Percentiles rank a stretch among this genome's conserved stretches.
These are phyloP conservation scores for Noctua pronuba DNA, from an alignment of 2,888 invertebrate species.

Conservation along the genomic window DNA sequence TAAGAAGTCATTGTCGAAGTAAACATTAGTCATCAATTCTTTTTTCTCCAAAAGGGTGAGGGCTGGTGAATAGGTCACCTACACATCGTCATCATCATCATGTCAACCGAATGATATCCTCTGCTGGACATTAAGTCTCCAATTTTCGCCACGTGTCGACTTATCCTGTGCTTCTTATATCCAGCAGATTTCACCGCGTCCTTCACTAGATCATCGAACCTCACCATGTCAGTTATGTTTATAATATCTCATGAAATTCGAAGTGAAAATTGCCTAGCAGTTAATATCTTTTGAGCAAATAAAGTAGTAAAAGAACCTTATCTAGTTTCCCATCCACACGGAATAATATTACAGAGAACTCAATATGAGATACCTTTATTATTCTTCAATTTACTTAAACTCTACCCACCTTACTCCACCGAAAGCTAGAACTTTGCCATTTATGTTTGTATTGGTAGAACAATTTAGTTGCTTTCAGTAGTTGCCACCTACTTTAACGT, in stretches of 20 bases:
- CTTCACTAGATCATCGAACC: not conserved
- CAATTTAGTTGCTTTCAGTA: constrained; percentile 48
- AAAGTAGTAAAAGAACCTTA: not conserved
- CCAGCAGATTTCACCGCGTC: not conserved
- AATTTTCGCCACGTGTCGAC: not conserved
- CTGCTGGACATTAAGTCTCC: no score
- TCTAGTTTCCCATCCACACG: not conserved
- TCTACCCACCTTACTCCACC: constrained; percentile 5
- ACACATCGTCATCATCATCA: not conserved
- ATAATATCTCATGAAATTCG: not conserved
- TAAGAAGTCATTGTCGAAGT: not conserved
- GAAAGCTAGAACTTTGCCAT: constrained; percentile 36
- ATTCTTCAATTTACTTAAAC: constrained; percentile 37
- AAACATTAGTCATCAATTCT: not conserved
- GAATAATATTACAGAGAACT: not conserved
- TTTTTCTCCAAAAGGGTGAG: not conserved
- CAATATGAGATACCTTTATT: constrained; percentile 22
- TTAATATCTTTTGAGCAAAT: not conserved
- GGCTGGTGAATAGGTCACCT: not conserved
- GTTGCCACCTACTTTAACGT: constrained; percentile 40
- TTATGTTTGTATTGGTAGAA: constrained; percentile 51
- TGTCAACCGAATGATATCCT: no score
- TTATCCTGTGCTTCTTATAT: not conserved
- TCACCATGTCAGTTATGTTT: not conserved
- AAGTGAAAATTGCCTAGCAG: not conserved